phyloP scores from a whole-genome alignment of 2,888 invertebrate genomes.

The Dolomedes plantarius region DNA sequence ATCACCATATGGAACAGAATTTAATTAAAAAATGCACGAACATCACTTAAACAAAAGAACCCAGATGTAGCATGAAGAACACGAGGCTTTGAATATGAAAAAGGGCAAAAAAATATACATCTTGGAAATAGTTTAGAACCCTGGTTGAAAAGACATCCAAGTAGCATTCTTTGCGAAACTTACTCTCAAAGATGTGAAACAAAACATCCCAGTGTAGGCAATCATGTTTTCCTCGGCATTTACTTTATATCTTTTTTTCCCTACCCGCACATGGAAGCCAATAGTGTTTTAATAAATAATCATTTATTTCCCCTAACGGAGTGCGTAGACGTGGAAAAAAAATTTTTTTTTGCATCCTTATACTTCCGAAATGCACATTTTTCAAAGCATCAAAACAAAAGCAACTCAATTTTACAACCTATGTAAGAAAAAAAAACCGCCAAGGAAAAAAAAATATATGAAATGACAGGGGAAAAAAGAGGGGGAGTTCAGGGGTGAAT shows the following conservation, averaged over 20 bases:
- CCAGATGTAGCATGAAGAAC: too few species aligned
- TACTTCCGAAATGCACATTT: background rate
- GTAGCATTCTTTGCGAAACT: background rate
- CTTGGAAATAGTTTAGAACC: background rate
- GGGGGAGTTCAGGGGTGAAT: background rate
- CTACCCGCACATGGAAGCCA: background rate
- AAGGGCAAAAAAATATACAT: background rate
- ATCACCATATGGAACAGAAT: too few species aligned
- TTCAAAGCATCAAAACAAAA: conserved; percentile 20
- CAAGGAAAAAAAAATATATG: background rate
- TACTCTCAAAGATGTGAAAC: background rate
- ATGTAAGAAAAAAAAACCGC: conserved; percentile 2
- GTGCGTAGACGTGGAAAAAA: background rate
- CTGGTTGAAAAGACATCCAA: background rate
- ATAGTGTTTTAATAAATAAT: background rate
- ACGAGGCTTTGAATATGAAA: background rate
- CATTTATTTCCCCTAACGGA: background rate
- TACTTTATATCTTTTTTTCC: background rate
- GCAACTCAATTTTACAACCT: conserved; percentile 9
- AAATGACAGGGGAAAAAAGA: background rate
- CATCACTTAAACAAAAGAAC: too few species aligned
- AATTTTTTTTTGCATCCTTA: background rate
- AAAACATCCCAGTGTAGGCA: background rate
- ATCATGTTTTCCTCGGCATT: background rate
- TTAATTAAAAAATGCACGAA: too few species aligned